A percentile compares a stretch with the other conserved stretches of the same genome.
Conservation (phyloP, 2,797 vertebrate species). For the Silurus lanzhouensis region DNA sequence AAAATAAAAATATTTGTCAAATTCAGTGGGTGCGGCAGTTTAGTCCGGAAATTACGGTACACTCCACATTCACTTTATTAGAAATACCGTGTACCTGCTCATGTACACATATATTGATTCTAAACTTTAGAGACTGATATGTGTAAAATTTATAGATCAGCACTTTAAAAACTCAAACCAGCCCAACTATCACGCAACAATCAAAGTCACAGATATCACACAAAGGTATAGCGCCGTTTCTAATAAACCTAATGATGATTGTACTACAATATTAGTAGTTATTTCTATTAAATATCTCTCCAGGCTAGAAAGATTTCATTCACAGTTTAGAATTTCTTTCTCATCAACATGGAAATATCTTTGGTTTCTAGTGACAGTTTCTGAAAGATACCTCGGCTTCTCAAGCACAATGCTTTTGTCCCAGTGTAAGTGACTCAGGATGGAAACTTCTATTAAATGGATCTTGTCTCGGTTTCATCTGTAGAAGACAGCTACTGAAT, state of each 20-base stretch:
- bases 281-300: background rate
- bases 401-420: background rate
- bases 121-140: background rate
- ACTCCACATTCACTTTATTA: background rate
- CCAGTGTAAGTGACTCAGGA: background rate
- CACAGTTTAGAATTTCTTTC: background rate
- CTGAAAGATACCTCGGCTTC: background rate
- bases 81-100: background rate
- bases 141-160: background rate
- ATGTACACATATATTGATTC: background rate
- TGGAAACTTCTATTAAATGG: constrained; percentile 8
- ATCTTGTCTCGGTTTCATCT: background rate
- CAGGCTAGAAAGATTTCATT: background rate
- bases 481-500: constrained; percentile 13
- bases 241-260: background rate
- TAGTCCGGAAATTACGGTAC: background rate
- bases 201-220: background rate
- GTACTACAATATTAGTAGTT: background rate
- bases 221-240: background rate
- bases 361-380: background rate
- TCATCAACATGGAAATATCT: background rate
- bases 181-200: background rate
- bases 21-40: no score
- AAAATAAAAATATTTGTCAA: no score
- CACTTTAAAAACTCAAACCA: background rate